Evolutionary conservation across 2,888 invertebrate species (phyloP).

Genomic region (Caenorhabditis panamensis): DNA sequence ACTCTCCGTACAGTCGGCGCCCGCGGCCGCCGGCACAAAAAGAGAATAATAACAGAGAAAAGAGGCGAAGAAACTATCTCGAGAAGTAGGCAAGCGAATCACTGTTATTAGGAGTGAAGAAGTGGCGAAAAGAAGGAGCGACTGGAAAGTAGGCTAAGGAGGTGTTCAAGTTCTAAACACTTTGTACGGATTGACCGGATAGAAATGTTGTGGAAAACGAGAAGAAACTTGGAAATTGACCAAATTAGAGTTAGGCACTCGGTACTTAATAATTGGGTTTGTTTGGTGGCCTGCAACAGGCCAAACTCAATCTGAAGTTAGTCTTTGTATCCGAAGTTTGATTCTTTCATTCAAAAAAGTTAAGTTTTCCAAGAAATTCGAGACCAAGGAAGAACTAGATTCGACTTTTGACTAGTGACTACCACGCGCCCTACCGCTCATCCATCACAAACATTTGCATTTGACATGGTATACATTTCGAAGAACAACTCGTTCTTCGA

Average conservation of each 20-base stretch:
- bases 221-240: neutral
- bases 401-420: conserved; percentile 19
- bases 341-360: conserved; percentile 7
- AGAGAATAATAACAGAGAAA: neutral
- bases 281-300: too few relatives aligned
- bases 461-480: conserved; percentile 57
- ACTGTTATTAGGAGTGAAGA: neutral
- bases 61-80: neutral
- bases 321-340: neutral
- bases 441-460: conserved; percentile 60
- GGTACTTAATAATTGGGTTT: conserved; percentile 19
- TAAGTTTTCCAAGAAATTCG: conserved; percentile 46
- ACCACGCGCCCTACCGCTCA: conserved; percentile 43
- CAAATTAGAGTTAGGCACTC: neutral
- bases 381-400: conserved; percentile 30
- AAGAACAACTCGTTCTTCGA: conserved; percentile 41
- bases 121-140: conserved; percentile 10
- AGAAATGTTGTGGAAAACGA: neutral
- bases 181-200: too few relatives aligned
- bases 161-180: conserved; percentile 6
- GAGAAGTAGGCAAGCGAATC: too few relatives aligned
- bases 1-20: conserved; percentile 10
- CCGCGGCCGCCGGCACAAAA: neutral
- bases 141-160: conserved; percentile 21
- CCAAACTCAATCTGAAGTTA: too few relatives aligned